phyloP scores from a whole-genome alignment of 2,797 vertebrate species.

The Remorina albescens region DNA sequence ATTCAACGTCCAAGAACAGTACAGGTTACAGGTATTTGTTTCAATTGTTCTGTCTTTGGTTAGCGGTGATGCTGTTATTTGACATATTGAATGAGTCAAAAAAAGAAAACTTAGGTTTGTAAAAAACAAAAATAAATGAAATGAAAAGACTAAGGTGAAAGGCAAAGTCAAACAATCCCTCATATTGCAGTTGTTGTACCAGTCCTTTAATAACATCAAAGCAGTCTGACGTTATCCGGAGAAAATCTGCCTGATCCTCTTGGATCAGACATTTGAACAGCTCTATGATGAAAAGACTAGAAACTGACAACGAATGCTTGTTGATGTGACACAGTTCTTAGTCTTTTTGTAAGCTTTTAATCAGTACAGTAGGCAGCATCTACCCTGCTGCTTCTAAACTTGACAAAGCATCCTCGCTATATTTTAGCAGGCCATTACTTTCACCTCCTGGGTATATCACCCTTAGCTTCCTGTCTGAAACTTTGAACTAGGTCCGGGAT shows the following conservation, averaged over 20 bases:
- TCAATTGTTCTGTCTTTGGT: no score
- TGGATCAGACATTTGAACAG: constrained; percentile 61
- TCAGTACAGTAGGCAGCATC: constrained; percentile 22
- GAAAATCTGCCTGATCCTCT: constrained; percentile 67
- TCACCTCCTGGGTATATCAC: constrained; percentile 48
- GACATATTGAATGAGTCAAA: neutral
- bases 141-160: neutral
- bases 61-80: neutral
- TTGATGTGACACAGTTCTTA: constrained; percentile 44
- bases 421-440: constrained; percentile 52
- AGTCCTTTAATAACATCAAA: constrained; percentile 69
- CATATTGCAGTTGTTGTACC: constrained; percentile 20
- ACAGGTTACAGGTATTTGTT: no score
- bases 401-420: constrained; percentile 26
- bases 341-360: constrained; percentile 19
- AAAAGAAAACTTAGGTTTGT: neutral
- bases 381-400: constrained; percentile 19
- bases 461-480: constrained; percentile 60
- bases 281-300: constrained; percentile 70
- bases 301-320: constrained; percentile 56
- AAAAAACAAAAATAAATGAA: neutral
- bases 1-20: no score
- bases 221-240: constrained; percentile 56
- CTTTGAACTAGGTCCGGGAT: constrained; percentile 66
- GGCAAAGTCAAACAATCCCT: constrained; percentile 3